phyloP scores from a whole-genome alignment of 1,140 invertebrate species.

The Drosophila hydei region DNA sequence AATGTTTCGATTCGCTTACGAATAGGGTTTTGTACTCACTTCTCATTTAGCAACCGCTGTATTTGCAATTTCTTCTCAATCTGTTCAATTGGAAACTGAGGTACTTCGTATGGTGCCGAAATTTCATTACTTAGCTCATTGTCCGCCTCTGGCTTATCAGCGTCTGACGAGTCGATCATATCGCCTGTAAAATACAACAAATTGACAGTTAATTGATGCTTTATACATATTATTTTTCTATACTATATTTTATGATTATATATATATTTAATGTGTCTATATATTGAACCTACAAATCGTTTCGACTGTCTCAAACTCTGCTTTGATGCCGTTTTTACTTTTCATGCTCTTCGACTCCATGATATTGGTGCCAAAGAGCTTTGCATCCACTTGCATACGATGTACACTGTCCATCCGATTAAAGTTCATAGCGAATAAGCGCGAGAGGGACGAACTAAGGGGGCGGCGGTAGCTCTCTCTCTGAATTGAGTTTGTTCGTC shows the following conservation, averaged over 20 bases:
- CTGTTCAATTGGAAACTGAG: constrained; percentile 98
- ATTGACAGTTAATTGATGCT: constrained; percentile 30
- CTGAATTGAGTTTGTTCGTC: neutral
- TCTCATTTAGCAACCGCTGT: constrained; percentile 94
- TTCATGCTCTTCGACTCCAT: constrained; percentile 8
- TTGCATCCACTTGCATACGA: constrained; percentile 59
- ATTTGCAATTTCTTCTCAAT: constrained; percentile 96
- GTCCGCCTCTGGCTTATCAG: constrained; percentile 64
- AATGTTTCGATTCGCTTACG: no score
- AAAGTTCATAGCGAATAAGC: constrained; percentile 60
- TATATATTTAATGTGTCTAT: neutral
- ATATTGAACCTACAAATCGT: constrained; percentile 34
- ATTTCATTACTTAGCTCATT: constrained; percentile 90
- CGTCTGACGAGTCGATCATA: constrained; percentile 53
- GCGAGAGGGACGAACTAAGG: no score
- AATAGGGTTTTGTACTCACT: constrained; percentile 87
- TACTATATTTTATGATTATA: neutral
- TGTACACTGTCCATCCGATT: constrained; percentile 72
- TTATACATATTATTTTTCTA: neutral
- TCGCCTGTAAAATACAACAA: constrained; percentile 52
- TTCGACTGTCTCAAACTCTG: neutral
- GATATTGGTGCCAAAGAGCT: constrained; percentile 57
- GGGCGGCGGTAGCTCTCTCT: neutral
- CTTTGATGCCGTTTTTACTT: neutral
- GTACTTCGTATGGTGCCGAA: constrained; percentile 96